Percentiles rank a stretch among this genome's conserved stretches.
Evolutionary conservation across 2,888 invertebrate species (phyloP).

Genomic region (Chaetoderma sp.): DNA sequence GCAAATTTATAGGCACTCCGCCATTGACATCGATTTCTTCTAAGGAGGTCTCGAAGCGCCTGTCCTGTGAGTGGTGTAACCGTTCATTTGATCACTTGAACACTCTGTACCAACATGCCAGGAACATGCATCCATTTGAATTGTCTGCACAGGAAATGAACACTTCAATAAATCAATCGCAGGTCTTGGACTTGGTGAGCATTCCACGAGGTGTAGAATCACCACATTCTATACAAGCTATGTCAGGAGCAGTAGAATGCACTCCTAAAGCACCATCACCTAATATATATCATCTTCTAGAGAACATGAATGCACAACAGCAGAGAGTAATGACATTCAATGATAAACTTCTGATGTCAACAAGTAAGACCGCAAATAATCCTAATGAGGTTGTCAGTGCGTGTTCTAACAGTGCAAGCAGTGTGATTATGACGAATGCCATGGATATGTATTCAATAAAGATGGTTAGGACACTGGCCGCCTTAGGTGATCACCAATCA

Average conservation of each 20-base stretch:
- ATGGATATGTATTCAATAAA: neutral
- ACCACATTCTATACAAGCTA: neutral
- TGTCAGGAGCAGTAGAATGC: constrained; percentile 1
- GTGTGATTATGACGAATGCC: neutral
- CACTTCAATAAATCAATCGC: neutral
- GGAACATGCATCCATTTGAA: constrained; percentile 52
- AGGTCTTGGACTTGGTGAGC: no score
- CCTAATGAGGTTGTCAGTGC: neutral
- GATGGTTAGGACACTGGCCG: no score
- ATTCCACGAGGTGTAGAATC: neutral
- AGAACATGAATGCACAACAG: no score
- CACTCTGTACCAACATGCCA: constrained; percentile 59
- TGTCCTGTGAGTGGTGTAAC: constrained; percentile 61
- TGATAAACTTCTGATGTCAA: neutral
- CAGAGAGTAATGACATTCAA: neutral
- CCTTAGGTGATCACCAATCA: no score
- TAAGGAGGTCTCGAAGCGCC: no score
- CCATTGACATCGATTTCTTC: no score
- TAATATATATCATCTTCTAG: no score
- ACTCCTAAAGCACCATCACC: neutral
- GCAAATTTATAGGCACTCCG: no score
- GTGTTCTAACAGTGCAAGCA: neutral
- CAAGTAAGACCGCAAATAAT: neutral
- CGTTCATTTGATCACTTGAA: constrained; percentile 54
- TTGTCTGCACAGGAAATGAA: constrained; percentile 51